Conservation (phyloP, 2,797 vertebrate genomes). For the Cossypha polioptera region DNA sequence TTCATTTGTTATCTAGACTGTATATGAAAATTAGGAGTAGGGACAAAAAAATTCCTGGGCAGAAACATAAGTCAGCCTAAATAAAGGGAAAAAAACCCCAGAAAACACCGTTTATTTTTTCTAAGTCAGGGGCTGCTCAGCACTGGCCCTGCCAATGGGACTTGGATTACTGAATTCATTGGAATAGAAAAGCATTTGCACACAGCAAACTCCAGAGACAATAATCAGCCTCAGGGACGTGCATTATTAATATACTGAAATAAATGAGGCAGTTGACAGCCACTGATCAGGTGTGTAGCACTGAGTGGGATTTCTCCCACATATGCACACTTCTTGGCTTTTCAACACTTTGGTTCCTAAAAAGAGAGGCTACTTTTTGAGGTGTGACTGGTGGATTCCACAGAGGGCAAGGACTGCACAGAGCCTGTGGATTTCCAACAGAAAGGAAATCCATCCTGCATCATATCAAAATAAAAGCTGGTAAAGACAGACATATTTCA, state of each 20-base stretch:
- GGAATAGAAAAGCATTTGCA: constrained; percentile 31
- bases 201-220: constrained; percentile 15
- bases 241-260: constrained; percentile 1
- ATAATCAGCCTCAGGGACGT: neutral
- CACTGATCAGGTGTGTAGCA: neutral
- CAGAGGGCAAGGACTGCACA: neutral
- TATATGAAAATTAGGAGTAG: neutral
- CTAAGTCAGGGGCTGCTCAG: neutral
- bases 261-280: neutral
- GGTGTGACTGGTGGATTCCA: neutral
- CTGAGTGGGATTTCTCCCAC: neutral
- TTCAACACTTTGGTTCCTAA: neutral
- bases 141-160: neutral
- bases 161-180: neutral
- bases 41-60: neutral
- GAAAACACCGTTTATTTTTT: neutral
- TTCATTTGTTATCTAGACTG: neutral
- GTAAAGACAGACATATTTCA: neutral
- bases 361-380: neutral
- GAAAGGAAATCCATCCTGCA: neutral
- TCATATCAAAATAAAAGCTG: neutral
- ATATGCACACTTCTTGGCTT: neutral
- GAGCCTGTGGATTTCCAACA: neutral
- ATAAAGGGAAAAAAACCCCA: neutral
- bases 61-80: neutral